A percentile compares a stretch with the other conserved stretches of the same genome.
These are phyloP conservation scores for Schmidtea mediterranea DNA, from an alignment of 1,140 invertebrate genomes.

Conservation along the genomic window DNA sequence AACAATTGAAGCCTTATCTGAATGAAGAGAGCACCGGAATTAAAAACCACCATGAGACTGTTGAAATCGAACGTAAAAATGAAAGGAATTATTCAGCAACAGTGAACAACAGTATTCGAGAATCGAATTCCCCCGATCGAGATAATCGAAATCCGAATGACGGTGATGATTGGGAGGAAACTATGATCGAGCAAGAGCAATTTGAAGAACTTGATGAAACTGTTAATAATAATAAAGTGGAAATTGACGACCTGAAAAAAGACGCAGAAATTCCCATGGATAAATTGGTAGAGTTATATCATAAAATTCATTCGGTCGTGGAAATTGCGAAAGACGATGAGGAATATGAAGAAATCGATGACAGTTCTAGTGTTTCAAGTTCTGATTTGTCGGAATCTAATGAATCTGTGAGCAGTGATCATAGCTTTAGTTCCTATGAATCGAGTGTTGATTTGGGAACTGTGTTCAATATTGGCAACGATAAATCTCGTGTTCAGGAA, in stretches of 20 bases:
- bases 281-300: slow-evolving; percentile 3
- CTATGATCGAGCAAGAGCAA: slow-evolving; percentile 11
- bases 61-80: no score
- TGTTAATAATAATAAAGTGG: slow-evolving; percentile 9
- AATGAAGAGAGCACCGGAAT: no score
- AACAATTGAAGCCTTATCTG: no score
- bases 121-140: no score
- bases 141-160: slow-evolving; percentile 10
- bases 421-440: neutral
- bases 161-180: slow-evolving; percentile 14
- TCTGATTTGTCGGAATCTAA: neutral
- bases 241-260: neutral
- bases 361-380: neutral
- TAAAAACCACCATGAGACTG: no score
- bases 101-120: no score
- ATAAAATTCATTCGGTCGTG: neutral
- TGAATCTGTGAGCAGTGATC: neutral
- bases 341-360: neutral
- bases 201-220: slow-evolving; percentile 1
- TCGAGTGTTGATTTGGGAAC: no score
- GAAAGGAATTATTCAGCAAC: no score
- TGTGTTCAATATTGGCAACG: no score
- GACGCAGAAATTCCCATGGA: slow-evolving; percentile 4
- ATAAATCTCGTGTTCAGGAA: no score
- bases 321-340: neutral